phyloP scores from a whole-genome alignment of 2,797 vertebrate genomes.

The Myotis vivesi region DNA sequence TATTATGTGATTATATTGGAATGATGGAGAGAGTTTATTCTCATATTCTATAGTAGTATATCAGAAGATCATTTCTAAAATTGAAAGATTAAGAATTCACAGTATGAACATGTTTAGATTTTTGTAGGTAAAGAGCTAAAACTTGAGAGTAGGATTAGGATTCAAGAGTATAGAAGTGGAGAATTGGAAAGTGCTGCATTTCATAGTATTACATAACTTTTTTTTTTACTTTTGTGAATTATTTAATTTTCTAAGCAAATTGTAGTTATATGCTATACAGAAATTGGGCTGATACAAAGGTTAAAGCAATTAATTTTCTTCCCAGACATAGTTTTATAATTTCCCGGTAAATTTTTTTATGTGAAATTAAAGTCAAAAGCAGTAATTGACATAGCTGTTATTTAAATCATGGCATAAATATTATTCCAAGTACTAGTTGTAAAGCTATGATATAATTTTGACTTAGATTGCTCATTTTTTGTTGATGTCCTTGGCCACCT shows the following conservation, averaged over 20 bases:
- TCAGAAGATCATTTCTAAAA: constrained; percentile 39
- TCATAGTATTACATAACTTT: not conserved
- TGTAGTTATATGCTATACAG: not conserved
- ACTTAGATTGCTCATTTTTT: not conserved
- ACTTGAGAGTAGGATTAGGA: not conserved
- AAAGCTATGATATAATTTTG: not conserved
- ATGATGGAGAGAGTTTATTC: not conserved
- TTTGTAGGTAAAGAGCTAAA: not conserved
- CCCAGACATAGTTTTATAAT: not conserved
- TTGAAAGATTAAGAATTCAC: constrained; percentile 15
- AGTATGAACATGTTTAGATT: not conserved
- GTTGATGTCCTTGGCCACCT: not conserved
- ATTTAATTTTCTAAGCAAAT: constrained; percentile 40
- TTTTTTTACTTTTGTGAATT: not conserved
- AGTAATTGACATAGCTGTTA: not conserved
- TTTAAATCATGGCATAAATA: not conserved
- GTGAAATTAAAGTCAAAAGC: constrained; percentile 29
- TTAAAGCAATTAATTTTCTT: constrained; percentile 40
- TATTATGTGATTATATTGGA: not conserved
- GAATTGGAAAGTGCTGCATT: not conserved
- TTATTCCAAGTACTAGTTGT: not conserved
- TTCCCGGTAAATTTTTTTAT: constrained; percentile 9
- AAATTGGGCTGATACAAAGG: not conserved
- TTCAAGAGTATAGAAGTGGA: not conserved
- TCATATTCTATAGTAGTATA: not conserved